A percentile compares a stretch with the other conserved stretches of the same genome.
These are phyloP conservation scores for Alfaro cultratus DNA, from an alignment of 2,797 vertebrate species.

Conservation along the genomic window DNA sequence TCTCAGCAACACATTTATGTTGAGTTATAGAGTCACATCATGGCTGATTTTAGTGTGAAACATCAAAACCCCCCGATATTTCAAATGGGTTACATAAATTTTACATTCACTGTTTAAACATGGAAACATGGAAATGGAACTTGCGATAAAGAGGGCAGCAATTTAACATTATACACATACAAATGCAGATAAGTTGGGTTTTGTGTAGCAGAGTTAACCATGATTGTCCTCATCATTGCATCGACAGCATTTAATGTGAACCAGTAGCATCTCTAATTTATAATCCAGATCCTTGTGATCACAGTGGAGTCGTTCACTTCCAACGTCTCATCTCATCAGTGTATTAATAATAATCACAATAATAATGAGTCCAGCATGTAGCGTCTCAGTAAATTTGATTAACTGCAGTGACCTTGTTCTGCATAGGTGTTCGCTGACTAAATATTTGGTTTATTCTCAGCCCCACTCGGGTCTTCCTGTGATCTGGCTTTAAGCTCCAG, in stretches of 20 bases:
- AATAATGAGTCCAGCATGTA: not conserved
- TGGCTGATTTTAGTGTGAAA: not conserved
- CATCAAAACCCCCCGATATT: not conserved
- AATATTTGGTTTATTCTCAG: constrained; percentile 52
- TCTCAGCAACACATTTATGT: not conserved
- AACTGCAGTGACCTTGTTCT: constrained; percentile 32
- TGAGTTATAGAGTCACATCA: not conserved
- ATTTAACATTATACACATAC: not conserved
- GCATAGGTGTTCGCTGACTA: constrained; percentile 2
- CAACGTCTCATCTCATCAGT: not conserved
- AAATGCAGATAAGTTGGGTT: not conserved
- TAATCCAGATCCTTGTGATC: not conserved
- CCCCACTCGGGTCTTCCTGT: constrained; percentile 34
- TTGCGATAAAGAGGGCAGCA: not conserved
- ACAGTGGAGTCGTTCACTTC: not conserved
- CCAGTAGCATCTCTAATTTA: not conserved
- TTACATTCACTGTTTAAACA: not conserved
- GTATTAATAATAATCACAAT: constrained; percentile 1
- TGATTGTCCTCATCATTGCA: not conserved
- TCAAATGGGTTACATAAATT: not conserved
- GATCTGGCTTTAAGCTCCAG: constrained; percentile 52
- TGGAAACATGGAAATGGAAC: not conserved
- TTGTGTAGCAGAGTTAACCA: not conserved
- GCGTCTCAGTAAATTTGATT: constrained; percentile 26
- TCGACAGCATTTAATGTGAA: constrained; percentile 5